Evolutionary conservation across 2,888 invertebrate species (phyloP), one percentile per base, ranked within the genome.

Genomic region (Apoda limacodes): DNA sequence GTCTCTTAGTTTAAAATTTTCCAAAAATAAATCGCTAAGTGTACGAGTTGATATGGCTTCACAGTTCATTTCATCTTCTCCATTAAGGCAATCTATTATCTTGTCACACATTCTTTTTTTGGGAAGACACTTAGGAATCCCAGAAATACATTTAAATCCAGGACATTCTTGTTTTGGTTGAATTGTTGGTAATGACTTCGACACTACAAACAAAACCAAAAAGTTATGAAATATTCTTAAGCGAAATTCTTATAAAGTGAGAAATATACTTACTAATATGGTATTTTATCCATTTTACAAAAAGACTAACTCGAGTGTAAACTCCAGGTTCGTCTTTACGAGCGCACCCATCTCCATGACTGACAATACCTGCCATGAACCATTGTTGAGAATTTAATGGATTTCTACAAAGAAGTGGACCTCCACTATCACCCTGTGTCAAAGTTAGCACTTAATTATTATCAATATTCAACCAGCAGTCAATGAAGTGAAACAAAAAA

Each of bases 301-400:
- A 92, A 13, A 87, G 71, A 41, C 88, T 86, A 11, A 93, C 88
- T 64, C 89, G 82, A 0, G 93, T 92, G 51, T 94, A 94, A 25
- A 88, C 92, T 2, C 93, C 93, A 10, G 92, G 90, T 57, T 93
- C 90, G 37, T 85, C 82, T 29, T 88, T 85, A 42, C 90, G 83
- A 11, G 86, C 94, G 62, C 94, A 94, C 3, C 94, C 94, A 48
- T 91, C 88, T 13, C 94, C 94, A 53, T 93, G 93, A 52, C 93
- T 93, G 0, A 94, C 91, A 28, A 94, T 84, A 1, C 93, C 94
- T 4, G 88, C 92, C 37, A 92, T 76, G 56, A 91, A 92, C 89
- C 90, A 92, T 52, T 88, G 88, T 39, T 84, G 82, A 0, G 80
- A 62, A 50, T 84, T 83, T 34, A 81, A 72, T 22, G 88, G 85